These are phyloP conservation scores for Tetrao urogallus DNA, from an alignment of 2,113 vertebrate genomes.

Conservation along the genomic window DNA sequence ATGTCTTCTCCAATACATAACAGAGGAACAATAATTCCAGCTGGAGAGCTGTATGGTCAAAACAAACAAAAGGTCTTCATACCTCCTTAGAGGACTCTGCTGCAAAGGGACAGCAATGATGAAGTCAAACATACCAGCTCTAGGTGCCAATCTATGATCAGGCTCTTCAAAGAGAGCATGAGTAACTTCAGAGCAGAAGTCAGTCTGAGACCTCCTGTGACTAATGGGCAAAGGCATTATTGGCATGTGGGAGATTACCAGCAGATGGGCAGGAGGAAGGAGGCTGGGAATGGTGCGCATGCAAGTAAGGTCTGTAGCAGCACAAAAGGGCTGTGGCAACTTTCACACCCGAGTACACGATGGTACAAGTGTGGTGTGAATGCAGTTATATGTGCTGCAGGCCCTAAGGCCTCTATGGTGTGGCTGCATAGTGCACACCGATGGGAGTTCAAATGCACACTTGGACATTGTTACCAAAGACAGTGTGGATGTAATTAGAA, in stretches of 20 bases:
- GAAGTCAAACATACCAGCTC: neutral
- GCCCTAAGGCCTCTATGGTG: neutral
- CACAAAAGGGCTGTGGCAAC: neutral
- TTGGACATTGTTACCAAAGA: neutral
- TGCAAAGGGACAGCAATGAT: neutral
- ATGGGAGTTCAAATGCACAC: neutral
- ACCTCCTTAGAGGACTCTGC: neutral
- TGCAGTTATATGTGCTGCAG: neutral
- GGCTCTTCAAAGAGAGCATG: neutral
- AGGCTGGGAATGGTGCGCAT: neutral
- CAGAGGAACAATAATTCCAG: neutral
- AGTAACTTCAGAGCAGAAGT: neutral
- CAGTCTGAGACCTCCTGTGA: neutral
- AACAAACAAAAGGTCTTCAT: neutral
- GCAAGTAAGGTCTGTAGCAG: neutral
- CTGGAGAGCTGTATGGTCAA: neutral
- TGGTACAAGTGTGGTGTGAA: neutral
- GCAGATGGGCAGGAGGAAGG: neutral
- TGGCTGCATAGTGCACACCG: neutral
- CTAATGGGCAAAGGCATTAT: neutral
- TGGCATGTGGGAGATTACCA: slow-evolving; percentile 1
- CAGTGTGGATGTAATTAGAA: neutral
- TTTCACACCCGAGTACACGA: fast-evolving
- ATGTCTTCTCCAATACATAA: neutral
- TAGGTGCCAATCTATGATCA: neutral